A percentile compares a stretch with the other conserved stretches of the same genome.
Conservation (phyloP, 30 jellyfish, hydroid and myxozoan genomes). For the Aurelia aurita region DNA sequence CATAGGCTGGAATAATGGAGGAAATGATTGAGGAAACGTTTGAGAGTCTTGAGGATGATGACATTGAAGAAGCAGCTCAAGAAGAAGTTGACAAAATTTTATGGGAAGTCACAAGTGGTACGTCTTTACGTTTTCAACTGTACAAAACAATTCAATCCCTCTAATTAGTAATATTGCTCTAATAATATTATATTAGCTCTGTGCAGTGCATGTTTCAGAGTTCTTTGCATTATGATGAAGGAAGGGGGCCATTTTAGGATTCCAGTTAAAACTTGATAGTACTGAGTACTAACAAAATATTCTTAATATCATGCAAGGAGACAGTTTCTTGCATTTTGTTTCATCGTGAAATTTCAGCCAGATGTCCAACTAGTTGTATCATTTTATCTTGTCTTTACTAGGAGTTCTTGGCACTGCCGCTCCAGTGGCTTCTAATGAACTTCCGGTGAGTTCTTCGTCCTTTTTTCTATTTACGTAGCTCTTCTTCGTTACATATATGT, state of each 20-base stretch:
- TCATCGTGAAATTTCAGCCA: too few species aligned
- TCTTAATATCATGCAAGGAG: not conserved
- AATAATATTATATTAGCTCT: not conserved
- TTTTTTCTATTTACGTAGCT: too few species aligned
- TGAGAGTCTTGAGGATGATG: conserved; percentile 97
- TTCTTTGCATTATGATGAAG: too few species aligned
- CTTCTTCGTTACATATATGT: too few species aligned
- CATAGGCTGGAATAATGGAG: conserved; percentile 96
- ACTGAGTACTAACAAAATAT: too few species aligned
- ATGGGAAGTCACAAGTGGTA: conserved; percentile 97
- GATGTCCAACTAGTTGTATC: not conserved
- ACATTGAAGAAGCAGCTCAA: conserved; percentile 98
- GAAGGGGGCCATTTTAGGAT: too few species aligned
- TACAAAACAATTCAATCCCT: too few species aligned
- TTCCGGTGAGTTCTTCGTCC: conserved; percentile 51
- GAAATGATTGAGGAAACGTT: conserved; percentile 98
- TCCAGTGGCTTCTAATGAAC: conserved; percentile 83
- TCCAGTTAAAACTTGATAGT: too few species aligned
- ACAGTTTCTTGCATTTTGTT: too few species aligned
- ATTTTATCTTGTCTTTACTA: not conserved
- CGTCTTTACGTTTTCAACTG: not conserved
- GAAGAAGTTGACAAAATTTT: conserved; percentile 95
- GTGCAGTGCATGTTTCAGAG: not conserved
- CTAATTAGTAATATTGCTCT: too few species aligned
- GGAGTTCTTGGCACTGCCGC: conserved; percentile 96